Conservation (phyloP, 2,888 invertebrate genomes). For the Drosophila pegasa region DNA sequence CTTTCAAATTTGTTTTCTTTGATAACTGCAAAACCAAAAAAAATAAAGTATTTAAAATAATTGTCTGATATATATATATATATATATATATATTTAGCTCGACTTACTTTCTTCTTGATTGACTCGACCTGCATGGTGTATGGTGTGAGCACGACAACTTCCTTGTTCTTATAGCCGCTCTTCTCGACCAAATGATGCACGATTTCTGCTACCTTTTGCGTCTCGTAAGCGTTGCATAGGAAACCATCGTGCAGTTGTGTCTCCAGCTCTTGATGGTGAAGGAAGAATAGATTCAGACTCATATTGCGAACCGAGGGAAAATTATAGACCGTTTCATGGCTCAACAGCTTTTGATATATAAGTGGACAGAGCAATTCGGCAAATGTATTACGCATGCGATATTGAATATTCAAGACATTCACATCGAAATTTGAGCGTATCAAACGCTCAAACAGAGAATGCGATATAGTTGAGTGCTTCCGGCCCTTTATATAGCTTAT, state of each 20-base stretch:
- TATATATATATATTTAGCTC: not conserved
- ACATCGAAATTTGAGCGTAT: conserved; percentile 88
- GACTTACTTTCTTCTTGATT: conserved; percentile 48
- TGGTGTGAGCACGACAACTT: conserved; percentile 89
- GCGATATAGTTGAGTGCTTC: conserved; percentile 83
- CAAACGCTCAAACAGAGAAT: conserved; percentile 93
- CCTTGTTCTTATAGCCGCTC: conserved; percentile 87
- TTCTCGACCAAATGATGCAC: conserved; percentile 55
- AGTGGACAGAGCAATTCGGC: conserved; percentile 87
- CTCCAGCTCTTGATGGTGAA: conserved; percentile 87
- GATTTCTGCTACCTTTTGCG: conserved; percentile 46
- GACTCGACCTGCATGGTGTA: conserved; percentile 64
- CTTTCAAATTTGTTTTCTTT: conserved; percentile 15
- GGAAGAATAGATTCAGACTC: conserved; percentile 88
- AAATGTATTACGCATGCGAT: conserved; percentile 90
- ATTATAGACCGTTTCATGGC: conserved; percentile 85
- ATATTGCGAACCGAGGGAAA: conserved; percentile 88
- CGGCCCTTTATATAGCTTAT: conserved; percentile 78
- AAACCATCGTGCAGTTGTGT: conserved; percentile 72
- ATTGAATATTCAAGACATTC: conserved; percentile 88
- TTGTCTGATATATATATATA: not conserved
- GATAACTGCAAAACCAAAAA: conserved; percentile 31
- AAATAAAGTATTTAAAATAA: not conserved
- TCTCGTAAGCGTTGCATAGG: conserved; percentile 58
- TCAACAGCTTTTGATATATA: conserved; percentile 88